Conservation (phyloP, 2,113 vertebrate species). For the Misgurnus mizolepis region DNA sequence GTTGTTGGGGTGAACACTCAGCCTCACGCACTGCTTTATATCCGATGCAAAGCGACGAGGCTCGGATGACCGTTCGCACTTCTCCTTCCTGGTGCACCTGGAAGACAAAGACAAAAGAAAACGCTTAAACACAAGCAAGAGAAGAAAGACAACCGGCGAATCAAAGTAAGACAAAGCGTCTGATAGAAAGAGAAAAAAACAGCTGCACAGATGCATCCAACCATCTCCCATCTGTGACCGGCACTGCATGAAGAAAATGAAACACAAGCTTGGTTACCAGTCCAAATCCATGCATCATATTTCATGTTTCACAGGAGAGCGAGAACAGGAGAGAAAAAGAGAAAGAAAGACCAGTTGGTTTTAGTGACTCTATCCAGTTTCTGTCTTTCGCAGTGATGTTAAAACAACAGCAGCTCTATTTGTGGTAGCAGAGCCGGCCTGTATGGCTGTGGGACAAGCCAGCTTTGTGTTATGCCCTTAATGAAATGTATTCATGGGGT, state of each 20-base stretch:
- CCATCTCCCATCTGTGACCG: slow-evolving; percentile 35
- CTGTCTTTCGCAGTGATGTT: slow-evolving; percentile 46
- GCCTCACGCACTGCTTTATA: slow-evolving; percentile 94
- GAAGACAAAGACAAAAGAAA: slow-evolving; percentile 48
- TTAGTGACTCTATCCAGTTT: slow-evolving; percentile 27
- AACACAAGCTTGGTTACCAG: slow-evolving; percentile 34
- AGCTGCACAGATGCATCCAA: slow-evolving; percentile 1
- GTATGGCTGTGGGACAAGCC: slow-evolving; percentile 52
- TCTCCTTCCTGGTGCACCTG: slow-evolving; percentile 95
- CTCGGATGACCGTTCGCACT: slow-evolving; percentile 89
- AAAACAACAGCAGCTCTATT: slow-evolving; percentile 73
- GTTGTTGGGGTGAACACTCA: slow-evolving; percentile 96
- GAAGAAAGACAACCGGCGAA: not conserved
- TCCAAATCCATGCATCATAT: slow-evolving; percentile 29
- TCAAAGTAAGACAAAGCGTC: slow-evolving; percentile 11
- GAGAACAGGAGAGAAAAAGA: slow-evolving; percentile 18
- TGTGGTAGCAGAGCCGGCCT: slow-evolving; percentile 65
- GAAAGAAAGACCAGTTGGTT: slow-evolving; percentile 13
- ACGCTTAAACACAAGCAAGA: not conserved
- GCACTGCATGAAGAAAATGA: slow-evolving; percentile 19
- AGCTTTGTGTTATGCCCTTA: slow-evolving; percentile 67
- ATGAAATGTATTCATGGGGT: slow-evolving; percentile 68
- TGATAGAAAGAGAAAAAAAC: slow-evolving; percentile 8
- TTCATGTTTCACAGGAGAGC: slow-evolving; percentile 22
- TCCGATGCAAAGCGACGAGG: slow-evolving; percentile 91